A percentile compares a stretch with the other conserved stretches of the same genome.
phyloP scores from a whole-genome alignment of 2,113 vertebrate species.

The Bufo gargarizans region DNA sequence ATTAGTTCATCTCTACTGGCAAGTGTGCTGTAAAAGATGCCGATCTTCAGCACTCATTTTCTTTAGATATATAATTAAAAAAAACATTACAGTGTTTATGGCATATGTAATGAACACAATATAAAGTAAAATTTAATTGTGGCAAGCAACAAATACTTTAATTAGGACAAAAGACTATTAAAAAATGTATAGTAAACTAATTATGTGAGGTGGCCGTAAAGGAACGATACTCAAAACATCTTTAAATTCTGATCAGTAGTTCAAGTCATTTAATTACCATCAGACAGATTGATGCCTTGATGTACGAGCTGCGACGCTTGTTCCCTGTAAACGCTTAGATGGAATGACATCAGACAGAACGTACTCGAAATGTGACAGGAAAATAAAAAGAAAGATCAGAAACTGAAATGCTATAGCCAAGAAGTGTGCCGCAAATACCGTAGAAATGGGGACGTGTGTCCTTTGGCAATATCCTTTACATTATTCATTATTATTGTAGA shows the following conservation, averaged over 20 bases:
- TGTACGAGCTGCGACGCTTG: not conserved
- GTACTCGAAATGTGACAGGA: not conserved
- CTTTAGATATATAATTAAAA: not conserved
- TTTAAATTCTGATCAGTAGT: not conserved
- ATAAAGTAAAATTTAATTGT: not conserved
- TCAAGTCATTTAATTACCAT: slow-evolving; percentile 6
- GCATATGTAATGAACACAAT: not conserved
- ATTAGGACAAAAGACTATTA: not conserved
- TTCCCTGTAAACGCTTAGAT: not conserved
- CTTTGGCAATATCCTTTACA: not conserved
- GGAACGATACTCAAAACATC: not conserved
- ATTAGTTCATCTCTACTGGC: not conserved
- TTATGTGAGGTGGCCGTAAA: not conserved
- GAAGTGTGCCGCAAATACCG: not conserved
- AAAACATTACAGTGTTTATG: not conserved
- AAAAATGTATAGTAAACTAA: not conserved
- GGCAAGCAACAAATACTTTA: not conserved
- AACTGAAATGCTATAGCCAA: not conserved
- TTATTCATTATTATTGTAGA: no score
- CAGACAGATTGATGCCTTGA: slow-evolving; percentile 5
- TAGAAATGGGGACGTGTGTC: not conserved
- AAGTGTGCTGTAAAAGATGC: not conserved
- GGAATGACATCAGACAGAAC: slow-evolving; percentile 4
- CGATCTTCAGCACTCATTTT: not conserved
- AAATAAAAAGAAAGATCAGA: slow-evolving; percentile 1